Percentiles rank a stretch among this genome's conserved stretches.
Evolutionary conservation across 2,888 invertebrate genomes (phyloP).

Genomic region (Phengaris alcon): DNA sequence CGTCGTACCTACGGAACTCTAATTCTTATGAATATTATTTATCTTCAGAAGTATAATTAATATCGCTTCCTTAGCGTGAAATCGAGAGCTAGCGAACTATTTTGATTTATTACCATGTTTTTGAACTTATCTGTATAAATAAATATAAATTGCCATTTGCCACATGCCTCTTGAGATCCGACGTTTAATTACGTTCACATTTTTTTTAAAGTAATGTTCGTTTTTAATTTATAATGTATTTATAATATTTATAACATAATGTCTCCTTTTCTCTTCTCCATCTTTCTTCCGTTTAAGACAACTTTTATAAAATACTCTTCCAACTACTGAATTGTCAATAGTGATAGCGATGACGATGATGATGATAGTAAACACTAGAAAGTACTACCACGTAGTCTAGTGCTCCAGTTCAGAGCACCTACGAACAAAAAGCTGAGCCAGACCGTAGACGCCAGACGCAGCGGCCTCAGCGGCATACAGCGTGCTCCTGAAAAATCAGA

Average conservation of each 20-base stretch:
- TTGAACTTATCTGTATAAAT: slow-evolving; percentile 22
- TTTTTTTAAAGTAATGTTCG: too few relatives aligned
- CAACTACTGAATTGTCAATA: too few relatives aligned
- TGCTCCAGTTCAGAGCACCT: slow-evolving; percentile 47
- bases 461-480: slow-evolving; percentile 50
- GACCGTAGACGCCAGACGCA: slow-evolving; percentile 27
- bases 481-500: slow-evolving; percentile 39
- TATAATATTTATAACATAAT: too few relatives aligned
- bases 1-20: neutral
- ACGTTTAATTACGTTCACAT: too few relatives aligned
- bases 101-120: neutral
- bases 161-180: neutral
- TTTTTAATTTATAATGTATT: too few relatives aligned
- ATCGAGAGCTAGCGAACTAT: neutral
- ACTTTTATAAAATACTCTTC: too few relatives aligned
- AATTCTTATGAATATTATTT: slow-evolving; percentile 5
- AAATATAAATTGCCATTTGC: slow-evolving; percentile 31
- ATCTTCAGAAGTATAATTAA: slow-evolving; percentile 27
- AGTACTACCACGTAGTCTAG: slow-evolving; percentile 44
- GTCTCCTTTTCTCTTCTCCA: too few relatives aligned
- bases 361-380: neutral
- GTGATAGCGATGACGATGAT: neutral
- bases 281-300: too few relatives aligned
- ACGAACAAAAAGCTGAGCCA: slow-evolving; percentile 65
- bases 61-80: slow-evolving; percentile 21